Evolutionary conservation across 2,888 invertebrate species (phyloP).

Genomic region (Eristalis tenax): DNA sequence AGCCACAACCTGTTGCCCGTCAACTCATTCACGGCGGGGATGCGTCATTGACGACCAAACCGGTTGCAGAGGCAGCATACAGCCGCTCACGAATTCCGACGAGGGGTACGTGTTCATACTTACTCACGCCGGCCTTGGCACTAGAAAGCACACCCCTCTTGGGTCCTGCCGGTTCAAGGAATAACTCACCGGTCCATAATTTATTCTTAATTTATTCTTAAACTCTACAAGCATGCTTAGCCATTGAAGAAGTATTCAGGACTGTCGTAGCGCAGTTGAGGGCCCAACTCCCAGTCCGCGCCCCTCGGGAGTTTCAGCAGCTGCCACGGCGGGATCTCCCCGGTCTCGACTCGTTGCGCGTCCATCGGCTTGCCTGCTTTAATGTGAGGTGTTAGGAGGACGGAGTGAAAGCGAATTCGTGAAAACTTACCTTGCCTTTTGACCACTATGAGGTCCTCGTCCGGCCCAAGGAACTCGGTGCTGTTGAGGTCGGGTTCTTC

Average conservation of each 20-base stretch:
- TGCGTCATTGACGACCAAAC: background rate
- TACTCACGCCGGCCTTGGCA: too few relatives aligned
- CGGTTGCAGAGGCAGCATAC: background rate
- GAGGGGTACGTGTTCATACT: background rate
- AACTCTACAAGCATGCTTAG: background rate
- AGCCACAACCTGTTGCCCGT: background rate
- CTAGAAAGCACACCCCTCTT: too few relatives aligned
- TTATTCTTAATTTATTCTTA: background rate
- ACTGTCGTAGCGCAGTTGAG: background rate
- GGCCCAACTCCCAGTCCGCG: background rate
- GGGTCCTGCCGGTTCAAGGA: background rate
- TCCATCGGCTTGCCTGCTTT: constrained; percentile 22
- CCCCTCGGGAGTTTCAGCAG: constrained; percentile 15
- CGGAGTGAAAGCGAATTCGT: background rate
- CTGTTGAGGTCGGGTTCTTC: background rate
- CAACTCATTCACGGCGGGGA: background rate
- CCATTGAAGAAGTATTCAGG: background rate
- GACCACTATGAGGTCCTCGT: constrained; percentile 12
- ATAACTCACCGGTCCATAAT: background rate
- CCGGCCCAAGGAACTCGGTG: background rate
- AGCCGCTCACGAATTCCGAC: background rate
- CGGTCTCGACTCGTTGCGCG: background rate
- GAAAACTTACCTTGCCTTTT: constrained; percentile 14
- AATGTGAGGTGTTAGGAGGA: background rate
- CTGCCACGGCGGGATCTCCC: constrained; percentile 4